Evolutionary conservation across 92 coral and sea anemone species (phyloP).

Genomic region (Actinostola sp.): DNA sequence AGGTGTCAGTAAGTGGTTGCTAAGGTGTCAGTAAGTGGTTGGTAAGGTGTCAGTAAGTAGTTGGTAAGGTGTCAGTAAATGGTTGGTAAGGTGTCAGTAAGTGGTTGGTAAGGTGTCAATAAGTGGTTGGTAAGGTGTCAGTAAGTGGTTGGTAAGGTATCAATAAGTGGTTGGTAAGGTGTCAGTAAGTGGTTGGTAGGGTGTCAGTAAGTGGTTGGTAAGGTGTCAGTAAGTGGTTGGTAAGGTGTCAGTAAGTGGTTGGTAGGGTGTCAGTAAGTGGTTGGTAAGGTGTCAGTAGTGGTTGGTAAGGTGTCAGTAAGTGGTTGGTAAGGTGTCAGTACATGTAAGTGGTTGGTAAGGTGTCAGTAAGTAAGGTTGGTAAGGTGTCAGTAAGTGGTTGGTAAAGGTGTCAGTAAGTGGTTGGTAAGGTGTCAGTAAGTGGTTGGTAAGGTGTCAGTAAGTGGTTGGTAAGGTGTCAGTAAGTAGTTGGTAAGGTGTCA

Average conservation of each 20-base stretch:
- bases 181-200: constrained; percentile 2
- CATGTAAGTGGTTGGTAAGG: no score
- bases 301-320: no score
- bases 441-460: background rate
- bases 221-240: constrained; percentile 3
- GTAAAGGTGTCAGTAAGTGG: background rate
- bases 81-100: background rate
- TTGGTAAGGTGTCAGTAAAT: constrained; percentile 1
- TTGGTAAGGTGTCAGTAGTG: no score
- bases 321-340: no score
- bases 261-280: constrained; percentile 5
- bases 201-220: background rate
- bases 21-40: background rate
- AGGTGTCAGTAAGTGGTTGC: constrained; percentile 3
- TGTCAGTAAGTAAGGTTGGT: background rate
- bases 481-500: background rate
- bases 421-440: constrained; percentile 2
- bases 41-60: no score
- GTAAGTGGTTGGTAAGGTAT: background rate
- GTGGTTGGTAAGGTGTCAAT: background rate
- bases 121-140: background rate
- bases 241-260: background rate
- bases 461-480: no score
- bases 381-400: constrained; percentile 4
- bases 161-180: no score